Percentiles rank a stretch among this genome's conserved stretches.
Evolutionary conservation across 2,888 invertebrate species (phyloP).

Genomic region (Drosophila rellima): DNA sequence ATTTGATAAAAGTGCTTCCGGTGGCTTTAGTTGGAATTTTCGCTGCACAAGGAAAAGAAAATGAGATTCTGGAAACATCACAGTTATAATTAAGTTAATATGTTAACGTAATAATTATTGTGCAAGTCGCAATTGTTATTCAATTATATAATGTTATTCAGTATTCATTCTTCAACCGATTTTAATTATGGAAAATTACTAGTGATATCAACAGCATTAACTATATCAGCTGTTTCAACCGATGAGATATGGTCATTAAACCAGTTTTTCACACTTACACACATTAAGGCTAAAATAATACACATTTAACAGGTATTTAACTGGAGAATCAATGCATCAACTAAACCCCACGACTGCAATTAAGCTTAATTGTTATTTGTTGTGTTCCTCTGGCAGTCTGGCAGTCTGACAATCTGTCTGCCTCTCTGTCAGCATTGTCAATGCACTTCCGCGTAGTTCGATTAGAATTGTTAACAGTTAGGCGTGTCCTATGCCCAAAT

Average conservation of each 20-base stretch:
- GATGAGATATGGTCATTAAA: conserved; percentile 48
- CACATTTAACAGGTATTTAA: conserved; percentile 60
- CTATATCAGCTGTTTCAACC: not conserved
- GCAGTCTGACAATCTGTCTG: not conserved
- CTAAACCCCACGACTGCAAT: conserved; percentile 46
- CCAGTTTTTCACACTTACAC: conserved; percentile 60
- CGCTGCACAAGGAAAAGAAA: not conserved
- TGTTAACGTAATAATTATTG: not conserved
- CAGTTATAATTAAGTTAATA: not conserved
- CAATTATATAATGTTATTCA: conserved; percentile 3
- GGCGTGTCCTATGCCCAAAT: conserved; percentile 8
- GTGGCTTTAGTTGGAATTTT: conserved; percentile 17
- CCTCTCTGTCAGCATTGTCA: conserved; percentile 7
- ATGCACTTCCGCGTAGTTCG: conserved; percentile 53
- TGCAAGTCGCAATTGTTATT: conserved; percentile 1
- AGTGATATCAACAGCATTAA: conserved; percentile 6
- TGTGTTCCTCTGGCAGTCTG: not conserved
- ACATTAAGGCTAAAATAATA: conserved; percentile 49
- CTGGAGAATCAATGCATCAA: conserved; percentile 24
- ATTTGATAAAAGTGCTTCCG: conserved; percentile 59
- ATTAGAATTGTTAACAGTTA: conserved; percentile 30
- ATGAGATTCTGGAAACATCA: conserved; percentile 5
- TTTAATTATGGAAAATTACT: conserved; percentile 74
- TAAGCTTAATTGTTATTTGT: conserved; percentile 61
- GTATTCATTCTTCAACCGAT: conserved; percentile 47